These are phyloP conservation scores for Ochlodes sylvanus DNA, from an alignment of 2,888 invertebrate species.

Conservation along the genomic window DNA sequence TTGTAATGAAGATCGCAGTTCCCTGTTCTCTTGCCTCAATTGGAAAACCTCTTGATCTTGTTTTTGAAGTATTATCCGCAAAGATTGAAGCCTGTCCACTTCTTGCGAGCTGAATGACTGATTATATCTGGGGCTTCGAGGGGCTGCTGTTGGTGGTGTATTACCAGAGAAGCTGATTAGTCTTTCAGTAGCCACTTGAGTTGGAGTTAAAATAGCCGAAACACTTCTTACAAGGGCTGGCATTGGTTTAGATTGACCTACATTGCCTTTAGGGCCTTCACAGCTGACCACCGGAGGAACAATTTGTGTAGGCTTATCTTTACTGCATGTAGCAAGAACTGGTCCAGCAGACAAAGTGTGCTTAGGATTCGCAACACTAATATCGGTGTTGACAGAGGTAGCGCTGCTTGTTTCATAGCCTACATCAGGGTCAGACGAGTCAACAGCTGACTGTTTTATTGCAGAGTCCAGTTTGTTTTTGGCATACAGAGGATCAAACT, in stretches of 20 bases:
- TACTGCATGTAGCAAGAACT: constrained; percentile 50
- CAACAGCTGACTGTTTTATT: constrained; percentile 48
- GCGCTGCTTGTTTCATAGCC: constrained; percentile 78
- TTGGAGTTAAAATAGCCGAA: constrained; percentile 74
- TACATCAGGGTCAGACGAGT: constrained; percentile 66
- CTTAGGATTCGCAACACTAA: constrained; percentile 57
- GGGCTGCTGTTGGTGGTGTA: constrained; percentile 72
- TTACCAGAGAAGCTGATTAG: constrained; percentile 71
- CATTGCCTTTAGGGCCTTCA: constrained; percentile 54
- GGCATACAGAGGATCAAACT: constrained; percentile 85
- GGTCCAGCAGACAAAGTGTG: constrained; percentile 63
- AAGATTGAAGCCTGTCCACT: constrained; percentile 65
- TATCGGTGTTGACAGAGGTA: constrained; percentile 64
- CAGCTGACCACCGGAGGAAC: constrained; percentile 72
- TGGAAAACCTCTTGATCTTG: constrained; percentile 73
- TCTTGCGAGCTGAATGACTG: constrained; percentile 56
- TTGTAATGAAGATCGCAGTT: constrained; percentile 66
- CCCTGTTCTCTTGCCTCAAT: constrained; percentile 70
- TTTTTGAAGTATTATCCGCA: constrained; percentile 69
- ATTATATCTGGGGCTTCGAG: constrained; percentile 64
- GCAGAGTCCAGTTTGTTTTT: constrained; percentile 48
- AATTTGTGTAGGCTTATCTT: constrained; percentile 75
- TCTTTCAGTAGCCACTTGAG: constrained; percentile 71
- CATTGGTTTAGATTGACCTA: constrained; percentile 53
- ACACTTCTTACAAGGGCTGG: constrained; percentile 73